phyloP scores from a whole-genome alignment of 2,888 invertebrate genomes.

The Cephus spinipes region DNA sequence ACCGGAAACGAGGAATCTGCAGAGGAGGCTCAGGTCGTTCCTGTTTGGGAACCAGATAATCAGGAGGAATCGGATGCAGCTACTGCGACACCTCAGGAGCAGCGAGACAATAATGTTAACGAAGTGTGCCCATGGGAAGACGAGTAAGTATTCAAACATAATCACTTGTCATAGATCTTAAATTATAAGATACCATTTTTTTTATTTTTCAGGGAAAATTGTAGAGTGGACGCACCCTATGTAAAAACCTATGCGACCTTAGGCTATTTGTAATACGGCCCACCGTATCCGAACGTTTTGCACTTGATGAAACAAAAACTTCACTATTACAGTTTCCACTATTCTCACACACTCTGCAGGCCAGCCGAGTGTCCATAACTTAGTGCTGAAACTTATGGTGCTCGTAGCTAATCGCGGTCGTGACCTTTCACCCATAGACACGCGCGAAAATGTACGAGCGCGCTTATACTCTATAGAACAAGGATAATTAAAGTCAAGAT shows the following conservation, averaged over 20 bases:
- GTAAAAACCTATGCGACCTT: conserved; percentile 95
- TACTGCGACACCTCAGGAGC: conserved; percentile 51
- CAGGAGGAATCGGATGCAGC: conserved; percentile 42
- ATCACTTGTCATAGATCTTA: neutral
- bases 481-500: neutral
- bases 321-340: neutral
- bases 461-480: neutral
- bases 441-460: neutral
- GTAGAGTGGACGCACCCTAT: conserved; percentile 89
- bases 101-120: conserved; percentile 74
- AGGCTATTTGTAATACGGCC: conserved; percentile 85
- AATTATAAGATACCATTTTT: conserved; percentile 35
- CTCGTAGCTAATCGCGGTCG: neutral
- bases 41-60: conserved; percentile 65
- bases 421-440: neutral
- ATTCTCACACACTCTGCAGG: neutral
- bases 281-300: conserved; percentile 13
- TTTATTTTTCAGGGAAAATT: conserved; percentile 81
- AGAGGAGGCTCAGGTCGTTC: conserved; percentile 55
- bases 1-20: conserved; percentile 43
- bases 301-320: neutral
- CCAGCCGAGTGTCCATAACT: neutral
- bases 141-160: conserved; percentile 78
- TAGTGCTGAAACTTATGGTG: neutral
- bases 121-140: conserved; percentile 96